Evolutionary conservation across 2,888 invertebrate genomes (phyloP), one percentile per base, ranked within the genome.

Genomic region (Furcula furcula): DNA sequence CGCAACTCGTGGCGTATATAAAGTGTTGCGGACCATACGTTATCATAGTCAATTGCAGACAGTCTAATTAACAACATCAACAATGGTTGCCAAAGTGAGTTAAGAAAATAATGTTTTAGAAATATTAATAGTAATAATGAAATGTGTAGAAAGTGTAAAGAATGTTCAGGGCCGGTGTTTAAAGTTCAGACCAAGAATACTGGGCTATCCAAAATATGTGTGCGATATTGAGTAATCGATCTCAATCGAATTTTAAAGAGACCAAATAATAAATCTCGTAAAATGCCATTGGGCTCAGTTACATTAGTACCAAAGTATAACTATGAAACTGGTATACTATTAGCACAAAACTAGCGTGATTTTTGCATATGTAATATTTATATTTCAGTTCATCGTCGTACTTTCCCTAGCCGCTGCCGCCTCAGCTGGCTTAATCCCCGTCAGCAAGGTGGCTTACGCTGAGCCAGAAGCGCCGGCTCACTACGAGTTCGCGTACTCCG

Each of bases 401-500:
- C 58, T 84, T 16, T 69, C 73, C 40, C 58, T 82, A 55, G 81
- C 72, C 2, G 70, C 57, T 22, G 67, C 59, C 23, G 72, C 67
- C 19, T 61, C 60, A 18, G 76, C 76, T 14, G 47, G 65, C 12
- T 19, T 55, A 7, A 29, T 72, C 28, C 79, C 82, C 13, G 52
- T 71, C 20, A 51, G 67, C 30, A 78, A 83, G 42, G 56, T 75
- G 18, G 74, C 75, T 9, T 77, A 84, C 60, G 79, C 75, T 1
- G 74, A 83, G 31, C 64, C 65, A 5, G 77, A 82, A 42, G 71
- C 69, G 1, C 85, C 84, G 13, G 84, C 84, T 4, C 73, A 83
- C 42, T 87, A 87, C 66, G 82, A 85, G 26, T 87, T 76, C 71
- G 63, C 70, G 15, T 88, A 88, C 73, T 80, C 85, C 31, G 85